Percentiles rank a stretch among this genome's conserved stretches.
phyloP scores from a whole-genome alignment of 1,140 invertebrate species.

The Liolophura sinensis region DNA sequence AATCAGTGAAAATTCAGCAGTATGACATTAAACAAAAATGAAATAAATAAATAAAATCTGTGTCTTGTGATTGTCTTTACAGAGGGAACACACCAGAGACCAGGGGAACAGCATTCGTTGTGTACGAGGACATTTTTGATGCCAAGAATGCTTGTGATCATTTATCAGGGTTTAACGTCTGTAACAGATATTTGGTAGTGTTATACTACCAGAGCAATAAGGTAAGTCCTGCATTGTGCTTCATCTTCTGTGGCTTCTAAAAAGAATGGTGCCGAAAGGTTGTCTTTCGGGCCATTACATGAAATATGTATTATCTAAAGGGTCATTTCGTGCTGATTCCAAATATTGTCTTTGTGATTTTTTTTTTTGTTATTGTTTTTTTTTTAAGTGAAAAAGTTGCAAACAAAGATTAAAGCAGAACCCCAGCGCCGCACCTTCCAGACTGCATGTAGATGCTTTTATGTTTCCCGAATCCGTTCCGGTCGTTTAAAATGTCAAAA shows the following conservation, averaged over 20 bases:
- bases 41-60: background rate
- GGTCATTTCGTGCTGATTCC: no score
- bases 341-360: no score
- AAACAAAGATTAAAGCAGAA: no score
- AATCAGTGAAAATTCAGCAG: no score
- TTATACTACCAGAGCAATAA: constrained; percentile 84
- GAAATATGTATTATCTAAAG: background rate
- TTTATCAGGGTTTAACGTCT: constrained; percentile 98
- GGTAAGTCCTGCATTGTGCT: constrained; percentile 31
- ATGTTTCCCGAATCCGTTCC: no score
- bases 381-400: no score
- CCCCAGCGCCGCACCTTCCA: no score
- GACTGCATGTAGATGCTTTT: no score
- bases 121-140: constrained; percentile 99
- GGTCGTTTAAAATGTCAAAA: no score
- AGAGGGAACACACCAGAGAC: constrained; percentile 98
- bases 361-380: no score
- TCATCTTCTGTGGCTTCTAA: no score
- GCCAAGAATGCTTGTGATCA: constrained; percentile 99
- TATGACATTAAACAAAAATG: background rate
- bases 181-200: constrained; percentile 97
- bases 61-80: constrained; percentile 27
- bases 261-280: no score
- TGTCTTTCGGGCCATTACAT: background rate
- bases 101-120: constrained; percentile 97